These are phyloP conservation scores for Whitmania pigra DNA, from an alignment of 1,140 invertebrate genomes.

Conservation along the genomic window DNA sequence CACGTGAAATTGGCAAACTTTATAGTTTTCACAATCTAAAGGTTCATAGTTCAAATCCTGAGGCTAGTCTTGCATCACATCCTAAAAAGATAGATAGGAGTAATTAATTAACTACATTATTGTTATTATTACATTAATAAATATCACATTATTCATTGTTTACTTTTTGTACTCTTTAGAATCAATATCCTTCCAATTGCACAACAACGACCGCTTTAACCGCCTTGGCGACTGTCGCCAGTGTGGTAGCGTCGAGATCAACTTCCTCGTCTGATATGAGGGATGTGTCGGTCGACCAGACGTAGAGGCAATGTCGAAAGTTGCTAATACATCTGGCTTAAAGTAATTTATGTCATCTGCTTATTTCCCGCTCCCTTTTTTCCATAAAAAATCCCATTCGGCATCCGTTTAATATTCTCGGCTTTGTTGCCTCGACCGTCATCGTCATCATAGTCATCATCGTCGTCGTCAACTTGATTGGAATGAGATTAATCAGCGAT, in stretches of 20 bases:
- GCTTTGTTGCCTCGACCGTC: too few relatives aligned
- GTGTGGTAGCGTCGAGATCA: neutral
- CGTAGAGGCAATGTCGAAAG: neutral
- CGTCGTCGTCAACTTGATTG: too few relatives aligned
- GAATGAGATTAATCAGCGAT: neutral
- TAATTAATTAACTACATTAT: neutral
- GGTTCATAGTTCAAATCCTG: too few relatives aligned
- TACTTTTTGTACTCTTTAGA: neutral
- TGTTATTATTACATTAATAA: neutral
- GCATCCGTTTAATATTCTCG: too few relatives aligned
- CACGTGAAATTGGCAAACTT: neutral
- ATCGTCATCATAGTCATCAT: too few relatives aligned
- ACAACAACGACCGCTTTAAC: neutral
- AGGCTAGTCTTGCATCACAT: too few relatives aligned
- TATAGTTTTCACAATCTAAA: neutral
- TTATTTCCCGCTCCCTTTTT: too few relatives aligned
- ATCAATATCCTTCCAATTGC: neutral
- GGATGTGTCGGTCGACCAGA: neutral
- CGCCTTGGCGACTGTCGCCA: neutral
- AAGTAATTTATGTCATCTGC: neutral
- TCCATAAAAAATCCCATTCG: too few relatives aligned
- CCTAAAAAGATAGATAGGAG: too few relatives aligned
- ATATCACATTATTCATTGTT: neutral
- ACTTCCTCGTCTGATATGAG: neutral
- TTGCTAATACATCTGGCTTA: constrained; percentile 7